Base-by-base conservation (phyloP, 2,888 invertebrate species). In the Meta bourneti region DNA sequence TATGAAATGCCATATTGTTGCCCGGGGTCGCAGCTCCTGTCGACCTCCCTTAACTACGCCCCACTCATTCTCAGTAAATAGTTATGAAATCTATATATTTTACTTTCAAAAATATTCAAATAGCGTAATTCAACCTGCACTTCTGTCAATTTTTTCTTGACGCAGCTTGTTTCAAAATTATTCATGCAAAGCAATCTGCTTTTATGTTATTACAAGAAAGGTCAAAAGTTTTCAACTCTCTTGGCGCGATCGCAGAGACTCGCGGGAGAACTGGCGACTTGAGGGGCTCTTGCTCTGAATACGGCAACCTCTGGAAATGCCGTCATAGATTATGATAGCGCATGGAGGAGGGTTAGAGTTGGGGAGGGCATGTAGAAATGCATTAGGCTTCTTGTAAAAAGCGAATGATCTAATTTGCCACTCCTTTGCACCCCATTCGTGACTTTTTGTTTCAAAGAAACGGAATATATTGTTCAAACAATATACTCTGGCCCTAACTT, bases 261-360 rank as follows among this genome's bases (percentile, higher is more conserved):
- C 48, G 13, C 75, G 75, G 51, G 7, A 8, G 34, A 51, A 20
- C 19, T 91, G 91, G 91, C 91, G 91, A 90, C 70, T 75, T 74
- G 48, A 69, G 34, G 34, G 34, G 34, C n/a, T 34, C 48, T 48
- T 13, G 49, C 51, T 69, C 49, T 49, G 71, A 87, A 72, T 82
- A 49, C n/a, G 75, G 91, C 77, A 91, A 91, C 91, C 91, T 91
- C 91, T 82, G 69, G 71, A 82, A 87, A 91, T 86, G 86, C 86
- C 75, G 34, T 87, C 87, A 91, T 91, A 91, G 49, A 91, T 91
- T 91, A 91, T 87, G 91, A 91, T 82, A 82, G 86, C 77, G 81
- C 52, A 75, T 9, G 7, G 82, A 71, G 81, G 81, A 19, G 54
- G 77, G 77, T 51, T 48, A 54, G 52, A 51, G 69, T 20, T 11